Base-by-base conservation (phyloP, 2,797 vertebrate genomes). In the Esox lucius region DNA sequence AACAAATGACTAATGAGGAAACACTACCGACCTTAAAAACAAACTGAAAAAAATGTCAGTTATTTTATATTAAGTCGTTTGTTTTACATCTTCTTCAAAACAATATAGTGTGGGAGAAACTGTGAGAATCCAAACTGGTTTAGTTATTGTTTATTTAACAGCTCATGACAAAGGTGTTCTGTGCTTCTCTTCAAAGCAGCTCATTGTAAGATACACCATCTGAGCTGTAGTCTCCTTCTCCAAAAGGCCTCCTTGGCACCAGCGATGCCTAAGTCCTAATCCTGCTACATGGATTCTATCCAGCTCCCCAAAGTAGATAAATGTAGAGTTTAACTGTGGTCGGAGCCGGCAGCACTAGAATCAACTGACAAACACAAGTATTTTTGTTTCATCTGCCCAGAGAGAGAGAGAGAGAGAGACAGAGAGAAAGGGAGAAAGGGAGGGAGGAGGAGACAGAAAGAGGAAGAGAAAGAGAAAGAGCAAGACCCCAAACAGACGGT, bases 351-450 rank as follows among this genome's bases (percentile, higher is more conserved):
- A 48, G 39, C 12, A 2, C 19, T n/a, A 1, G 19, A 56, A 56
- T 56, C 53, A 64, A 15, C 26, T 64, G 61, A 64, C 13, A 26
- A 51, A 19, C 8, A 24, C 17, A 9, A 65, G 42, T 65, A 16
- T 73, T 3, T 66, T n/a, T 66, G 72, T 66, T 61, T 73, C 24
- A 53, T 73, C 61, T 49, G 5, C 39, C 42, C 16, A 48, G 67
- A 64, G 22, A 19, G 53, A 56, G 53, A 19, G 16, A 53, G 4
- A 16, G 48, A 49, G 48, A 49, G 48, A 49, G 13, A 0, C 28
- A 49, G 48, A 46, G 48, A 17, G 48, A 15, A 48, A 15, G 3
- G 15, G 48, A 16, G 42, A 46, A 5, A 46, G 42, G 13, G 42
- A 46, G 28, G 31, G 28, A 31, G 28, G 31, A 28, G 31, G 28